Evolutionary conservation across 1,140 invertebrate species (phyloP).

Genomic region (Paraescarpia echinospica): DNA sequence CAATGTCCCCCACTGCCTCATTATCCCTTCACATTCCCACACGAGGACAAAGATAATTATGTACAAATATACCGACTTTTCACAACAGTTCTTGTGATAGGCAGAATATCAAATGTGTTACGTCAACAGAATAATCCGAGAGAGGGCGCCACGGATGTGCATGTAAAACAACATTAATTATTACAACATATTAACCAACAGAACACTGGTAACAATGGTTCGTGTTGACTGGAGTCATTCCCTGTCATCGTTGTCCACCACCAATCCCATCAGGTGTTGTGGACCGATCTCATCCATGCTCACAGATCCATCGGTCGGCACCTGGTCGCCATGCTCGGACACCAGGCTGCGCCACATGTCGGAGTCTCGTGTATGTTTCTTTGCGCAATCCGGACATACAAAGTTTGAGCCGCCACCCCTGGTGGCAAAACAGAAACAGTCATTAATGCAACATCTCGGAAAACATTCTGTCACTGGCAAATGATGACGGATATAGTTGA

Average conservation of each 20-base stretch:
- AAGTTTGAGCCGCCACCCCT: neutral
- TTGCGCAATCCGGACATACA: neutral
- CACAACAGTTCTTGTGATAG: neutral
- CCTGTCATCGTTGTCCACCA: neutral
- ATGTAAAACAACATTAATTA: neutral
- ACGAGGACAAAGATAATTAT: neutral
- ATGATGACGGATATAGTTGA: too few species aligned
- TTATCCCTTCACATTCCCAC: neutral
- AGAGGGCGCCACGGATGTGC: neutral
- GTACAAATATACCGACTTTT: too few species aligned
- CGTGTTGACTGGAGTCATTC: neutral
- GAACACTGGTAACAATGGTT: neutral
- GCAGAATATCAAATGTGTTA: neutral
- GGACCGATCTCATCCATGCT: neutral
- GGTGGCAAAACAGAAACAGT: neutral
- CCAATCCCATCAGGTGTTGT: neutral
- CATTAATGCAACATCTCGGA: neutral
- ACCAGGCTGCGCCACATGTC: slow-evolving; percentile 2
- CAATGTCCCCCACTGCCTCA: neutral
- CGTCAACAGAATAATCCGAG: neutral
- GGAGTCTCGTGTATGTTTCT: neutral
- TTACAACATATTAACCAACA: neutral
- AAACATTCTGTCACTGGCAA: neutral
- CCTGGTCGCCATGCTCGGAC: neutral
- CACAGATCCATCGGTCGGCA: neutral